Conservation (phyloP, 2,888 invertebrate species). For the Drosophila setosimentum region DNA sequence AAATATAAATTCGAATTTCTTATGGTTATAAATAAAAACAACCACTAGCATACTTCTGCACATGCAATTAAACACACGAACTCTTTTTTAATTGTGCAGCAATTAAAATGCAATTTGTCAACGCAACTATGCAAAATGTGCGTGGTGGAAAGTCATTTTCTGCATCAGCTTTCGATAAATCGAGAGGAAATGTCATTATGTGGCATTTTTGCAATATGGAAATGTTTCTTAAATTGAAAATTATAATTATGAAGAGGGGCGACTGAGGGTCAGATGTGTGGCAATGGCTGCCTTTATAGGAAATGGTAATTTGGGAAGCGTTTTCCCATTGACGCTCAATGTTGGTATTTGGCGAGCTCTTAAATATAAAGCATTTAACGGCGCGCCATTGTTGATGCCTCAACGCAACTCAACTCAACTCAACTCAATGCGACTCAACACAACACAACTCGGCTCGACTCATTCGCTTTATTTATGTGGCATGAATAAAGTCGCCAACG, state of each 20-base stretch:
- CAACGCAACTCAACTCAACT: slow-evolving; percentile 39
- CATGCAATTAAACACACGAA: not conserved
- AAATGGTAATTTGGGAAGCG: slow-evolving; percentile 30
- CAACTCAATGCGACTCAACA: slow-evolving; percentile 41
- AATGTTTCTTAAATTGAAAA: slow-evolving; percentile 67
- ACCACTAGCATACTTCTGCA: not conserved
- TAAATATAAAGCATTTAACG: slow-evolving; percentile 77
- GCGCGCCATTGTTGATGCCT: slow-evolving; percentile 66
- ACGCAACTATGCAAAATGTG: not conserved
- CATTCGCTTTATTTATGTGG: slow-evolving; percentile 72
- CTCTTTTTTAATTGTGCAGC: slow-evolving; percentile 13
- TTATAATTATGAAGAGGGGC: slow-evolving; percentile 67
- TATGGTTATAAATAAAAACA: not conserved
- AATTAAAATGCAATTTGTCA: slow-evolving; percentile 51
- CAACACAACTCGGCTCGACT: slow-evolving; percentile 46
- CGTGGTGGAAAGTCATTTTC: slow-evolving; percentile 51
- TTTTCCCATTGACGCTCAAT: slow-evolving; percentile 14
- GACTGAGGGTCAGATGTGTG: not conserved
- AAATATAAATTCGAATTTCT: not conserved
- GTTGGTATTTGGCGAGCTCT: slow-evolving; percentile 65
- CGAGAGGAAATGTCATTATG: slow-evolving; percentile 49
- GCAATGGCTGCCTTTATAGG: slow-evolving; percentile 33
- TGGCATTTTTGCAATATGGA: slow-evolving; percentile 36
- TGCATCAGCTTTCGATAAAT: slow-evolving; percentile 37
- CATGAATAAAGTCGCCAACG: slow-evolving; percentile 58